These are phyloP conservation scores for Allacma fusca DNA, from an alignment of 2,888 invertebrate genomes.

Conservation along the genomic window DNA sequence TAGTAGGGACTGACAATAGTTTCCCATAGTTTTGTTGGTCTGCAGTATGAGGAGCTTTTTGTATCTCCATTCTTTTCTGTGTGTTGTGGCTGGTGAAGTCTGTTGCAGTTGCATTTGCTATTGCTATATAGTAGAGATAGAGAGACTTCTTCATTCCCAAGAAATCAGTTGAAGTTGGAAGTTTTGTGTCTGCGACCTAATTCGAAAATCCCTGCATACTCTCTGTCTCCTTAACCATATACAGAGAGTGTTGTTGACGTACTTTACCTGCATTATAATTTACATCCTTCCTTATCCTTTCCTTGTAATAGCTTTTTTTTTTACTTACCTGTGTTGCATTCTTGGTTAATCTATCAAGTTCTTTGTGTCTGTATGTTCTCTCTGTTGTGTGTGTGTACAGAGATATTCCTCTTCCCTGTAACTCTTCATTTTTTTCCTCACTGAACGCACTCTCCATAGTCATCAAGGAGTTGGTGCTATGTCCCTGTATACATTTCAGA, in stretches of 20 bases:
- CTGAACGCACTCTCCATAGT: not conserved
- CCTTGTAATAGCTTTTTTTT: not conserved
- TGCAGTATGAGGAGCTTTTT: not conserved
- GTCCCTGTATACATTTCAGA: no score
- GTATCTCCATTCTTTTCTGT: not conserved
- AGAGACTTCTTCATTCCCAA: slow-evolving; percentile 25
- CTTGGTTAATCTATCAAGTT: not conserved
- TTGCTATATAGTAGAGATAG: not conserved
- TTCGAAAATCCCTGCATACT: slow-evolving; percentile 20
- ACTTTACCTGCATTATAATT: slow-evolving; percentile 21
- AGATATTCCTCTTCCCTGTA: not conserved
- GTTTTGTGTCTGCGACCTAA: slow-evolving; percentile 27
- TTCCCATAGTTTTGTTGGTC: not conserved
- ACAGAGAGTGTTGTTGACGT: not conserved
- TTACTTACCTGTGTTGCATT: not conserved
- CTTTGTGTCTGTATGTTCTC: no score
- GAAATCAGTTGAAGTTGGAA: slow-evolving; percentile 3
- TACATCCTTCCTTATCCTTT: slow-evolving; percentile 24
- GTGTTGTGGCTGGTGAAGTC: not conserved
- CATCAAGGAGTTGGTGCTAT: not conserved
- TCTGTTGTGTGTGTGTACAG: no score
- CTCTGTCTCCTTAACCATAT: not conserved
- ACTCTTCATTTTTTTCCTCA: not conserved
- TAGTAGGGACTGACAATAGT: not conserved
- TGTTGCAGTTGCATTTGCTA: not conserved